Conservation (phyloP, 2,113 vertebrate species). For the Gymnocephalus cernua region DNA sequence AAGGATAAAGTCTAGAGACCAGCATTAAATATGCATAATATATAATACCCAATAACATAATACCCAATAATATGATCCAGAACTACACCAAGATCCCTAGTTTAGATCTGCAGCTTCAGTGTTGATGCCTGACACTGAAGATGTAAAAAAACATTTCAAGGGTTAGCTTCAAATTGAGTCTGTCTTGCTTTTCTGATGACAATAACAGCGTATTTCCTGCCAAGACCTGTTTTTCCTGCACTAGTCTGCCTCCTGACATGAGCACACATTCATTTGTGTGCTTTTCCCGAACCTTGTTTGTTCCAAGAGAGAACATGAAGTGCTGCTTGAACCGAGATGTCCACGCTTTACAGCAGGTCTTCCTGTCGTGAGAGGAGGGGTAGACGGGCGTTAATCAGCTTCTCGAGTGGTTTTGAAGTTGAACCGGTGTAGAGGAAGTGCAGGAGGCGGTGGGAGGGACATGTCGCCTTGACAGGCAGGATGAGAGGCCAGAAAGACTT, state of each 20-base stretch:
- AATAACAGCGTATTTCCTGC: constrained; percentile 34
- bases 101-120: too few relatives aligned
- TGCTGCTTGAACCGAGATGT: constrained; percentile 11
- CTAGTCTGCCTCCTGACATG: not conserved
- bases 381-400: not conserved
- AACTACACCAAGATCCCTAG: too few relatives aligned
- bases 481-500: constrained; percentile 4
- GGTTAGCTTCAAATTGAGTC: not conserved
- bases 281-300: not conserved
- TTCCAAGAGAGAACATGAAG: constrained; percentile 25
- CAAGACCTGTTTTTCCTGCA: constrained; percentile 19
- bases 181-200: not conserved
- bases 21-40: too few relatives aligned
- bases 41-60: too few relatives aligned
- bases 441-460: not conserved
- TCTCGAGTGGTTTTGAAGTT: constrained; percentile 10
- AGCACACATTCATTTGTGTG: not conserved
- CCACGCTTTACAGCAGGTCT: constrained; percentile 1
- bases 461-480: not conserved
- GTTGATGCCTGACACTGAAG: not conserved
- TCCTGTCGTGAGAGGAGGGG: constrained; percentile 41
- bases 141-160: not conserved
- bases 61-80: too few relatives aligned
- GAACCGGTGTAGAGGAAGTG: constrained; percentile 17
- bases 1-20: too few relatives aligned